Evolutionary conservation across 53 echinoderm and acorn worm genomes (phyloP).

Genomic region (Crossaster papposus): DNA sequence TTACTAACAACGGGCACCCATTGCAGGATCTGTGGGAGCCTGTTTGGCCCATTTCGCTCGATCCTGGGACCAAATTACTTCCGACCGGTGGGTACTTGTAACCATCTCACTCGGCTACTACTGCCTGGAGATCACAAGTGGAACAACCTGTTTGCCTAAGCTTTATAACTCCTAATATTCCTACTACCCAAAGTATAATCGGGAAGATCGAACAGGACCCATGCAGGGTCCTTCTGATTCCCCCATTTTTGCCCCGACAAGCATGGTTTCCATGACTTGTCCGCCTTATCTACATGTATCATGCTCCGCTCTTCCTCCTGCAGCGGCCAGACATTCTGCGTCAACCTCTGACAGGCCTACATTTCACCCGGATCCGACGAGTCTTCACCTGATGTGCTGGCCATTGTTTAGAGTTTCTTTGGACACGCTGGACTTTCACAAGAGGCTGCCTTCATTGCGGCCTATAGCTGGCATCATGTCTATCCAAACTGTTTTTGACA

Average conservation of each 20-base stretch:
- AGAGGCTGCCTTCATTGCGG: not conserved
- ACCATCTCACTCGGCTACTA: too few relatives aligned
- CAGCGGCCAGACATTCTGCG: not conserved
- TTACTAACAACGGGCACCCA: too few relatives aligned
- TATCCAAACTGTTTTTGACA: not conserved
- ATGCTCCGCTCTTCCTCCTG: not conserved
- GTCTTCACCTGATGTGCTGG: slow-evolving; percentile 14
- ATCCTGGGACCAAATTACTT: too few relatives aligned
- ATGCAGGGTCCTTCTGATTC: slow-evolving; percentile 20
- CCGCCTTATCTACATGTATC: not conserved
- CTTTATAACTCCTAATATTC: not conserved
- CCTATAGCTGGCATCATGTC: not conserved
- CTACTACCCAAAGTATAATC: not conserved
- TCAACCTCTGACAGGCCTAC: not conserved
- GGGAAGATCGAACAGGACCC: not conserved
- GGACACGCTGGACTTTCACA: not conserved
- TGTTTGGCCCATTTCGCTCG: too few relatives aligned
- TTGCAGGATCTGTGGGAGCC: too few relatives aligned
- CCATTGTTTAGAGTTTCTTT: not conserved
- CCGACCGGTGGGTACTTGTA: too few relatives aligned
- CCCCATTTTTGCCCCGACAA: slow-evolving; percentile 8
- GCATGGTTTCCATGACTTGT: not conserved
- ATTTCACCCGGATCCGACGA: not conserved
- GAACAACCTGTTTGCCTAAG: not conserved
- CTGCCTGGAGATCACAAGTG: too few relatives aligned